Base-by-base conservation (phyloP, 1,140 invertebrate species). In the Zaprionus vittiger region DNA sequence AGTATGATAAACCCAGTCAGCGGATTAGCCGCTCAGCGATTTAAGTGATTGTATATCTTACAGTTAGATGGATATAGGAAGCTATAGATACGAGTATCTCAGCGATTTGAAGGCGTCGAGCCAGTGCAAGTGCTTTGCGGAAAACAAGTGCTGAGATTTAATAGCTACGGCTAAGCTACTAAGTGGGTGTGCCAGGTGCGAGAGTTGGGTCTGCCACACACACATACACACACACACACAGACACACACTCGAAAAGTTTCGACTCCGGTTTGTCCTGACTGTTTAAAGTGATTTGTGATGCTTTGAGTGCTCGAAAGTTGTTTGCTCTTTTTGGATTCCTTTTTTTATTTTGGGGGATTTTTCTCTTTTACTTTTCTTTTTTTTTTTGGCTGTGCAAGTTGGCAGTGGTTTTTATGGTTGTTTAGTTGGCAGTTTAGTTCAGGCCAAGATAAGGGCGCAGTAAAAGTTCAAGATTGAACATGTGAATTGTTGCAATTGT, bases 1-100 rank as follows among this genome's bases (percentile, higher is more conserved):
- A 73, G 75, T 77, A 52, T 64, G 70, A 68, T 62, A 73, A 73
- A 65, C 34, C 52, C 64, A 56, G 61, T 73, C 74, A 89, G 81
- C 85, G 85, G 84, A 89, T 89, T 89, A 89, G 84, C 79, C 69
- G 84, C 84, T 84, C 85, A 85, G 79, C 84, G 84, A 90, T 90
- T 89, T 90, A 89, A 89, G 84, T 89, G 84, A 89, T 89, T 89
- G 81, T 89, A 89, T 89, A 89, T 89, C 85, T 89, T 89, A 81
- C 81, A 87, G 83, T 89, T 84, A 87, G 78, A 22, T 52, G 20
- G 78, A 90, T 89, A 89, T 75, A 62, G 71, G 47, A 63, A 54
- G 56, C 20, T 56, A n/a, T 26, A 31, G 31, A 34, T 34, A 34
- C 9, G 9, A 34, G 31, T 34, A 34, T 9, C 26, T 28, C 26